Evolutionary conservation across 2,797 vertebrate species (phyloP), one percentile per base, ranked within the genome.

Genomic region (Micrastur ruficollis): DNA sequence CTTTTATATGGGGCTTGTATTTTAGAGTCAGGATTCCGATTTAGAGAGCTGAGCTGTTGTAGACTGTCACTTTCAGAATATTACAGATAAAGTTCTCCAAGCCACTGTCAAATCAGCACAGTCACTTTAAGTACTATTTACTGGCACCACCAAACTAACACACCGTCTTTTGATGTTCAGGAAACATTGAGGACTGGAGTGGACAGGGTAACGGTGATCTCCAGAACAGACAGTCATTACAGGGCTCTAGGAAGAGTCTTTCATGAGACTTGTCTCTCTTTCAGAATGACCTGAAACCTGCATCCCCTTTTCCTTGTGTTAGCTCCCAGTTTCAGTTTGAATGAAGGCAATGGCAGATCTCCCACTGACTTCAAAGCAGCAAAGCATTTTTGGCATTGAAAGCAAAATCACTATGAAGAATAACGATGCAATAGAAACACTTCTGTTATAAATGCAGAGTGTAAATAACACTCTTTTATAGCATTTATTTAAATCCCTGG

Each of bases 391-490:
- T 82, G 59, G 59, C 49, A 73, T 66, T 85, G 63, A 82, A 62
- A 76, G 25, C 82, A 81, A 90, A 92, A 94, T 84, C 52, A 56
- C 73, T 73, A n/a, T 27, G 56, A 89, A 86, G 62, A 63, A 92
- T 52, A 90, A 76, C 0, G 4, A 67, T 63, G 34, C n/a, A 52
- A 76, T 61, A 71, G 70, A 90, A 94, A 84, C 80, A 92, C 31
- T 84, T 81, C 70, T 66, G 25, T 81, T 92, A 73, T 4, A 90
- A 76, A 84, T 63, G 40, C 71, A 63, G 50, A 92, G 89, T 71
- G 86, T 95, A 94, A 93, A 70, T 93, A 95, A 95, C 40, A 56
- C 20, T 75, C 36, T 72, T 71, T 74, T 44, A 80, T 23, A 67
- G 59, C 63, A 70, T 66, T 93, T 90, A 75, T 90, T 93, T 91